Evolutionary conservation across 2,888 invertebrate genomes (phyloP), one percentile per base, ranked within the genome.

Genomic region (Eubasilissa splendida): DNA sequence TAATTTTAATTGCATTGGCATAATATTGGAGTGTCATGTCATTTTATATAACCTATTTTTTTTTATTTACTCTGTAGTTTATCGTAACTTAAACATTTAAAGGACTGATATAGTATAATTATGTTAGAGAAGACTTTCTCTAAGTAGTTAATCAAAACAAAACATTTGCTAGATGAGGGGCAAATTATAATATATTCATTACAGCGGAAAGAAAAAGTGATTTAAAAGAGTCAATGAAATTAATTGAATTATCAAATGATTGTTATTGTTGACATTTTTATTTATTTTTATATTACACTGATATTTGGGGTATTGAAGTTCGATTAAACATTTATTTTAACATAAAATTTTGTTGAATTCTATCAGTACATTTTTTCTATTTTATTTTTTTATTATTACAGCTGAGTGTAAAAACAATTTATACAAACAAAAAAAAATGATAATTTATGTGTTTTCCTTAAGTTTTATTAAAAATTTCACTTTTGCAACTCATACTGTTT

Each of bases 121-220:
- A 75, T 66, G 56, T 78, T 76, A 66, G 75, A 80, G 76, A 80
- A 77, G 33, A 80, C 73, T 80, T 83, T 83, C 76, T 80, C 53
- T 76, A 76, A 78, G 79, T 77, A 80, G 77, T 73, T 79, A 78
- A 80, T 76, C 76, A 63, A 83, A 82, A 82, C 71, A 71, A 81
- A 81, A 81, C 80, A 65, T 80, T 79, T 82, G 80, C 82, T 82
- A 82, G 79, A 80, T 79, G 83, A 82, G 82, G 80, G 82, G 82
- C 82, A 85, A 83, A 84, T 84, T 84, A 84, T 84, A 85, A 84
- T 84, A 84, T 83, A 84, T 84, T 84, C 84, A 84, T 82, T 82
- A 84, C 79, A 70, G 75, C 65, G 79, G 58, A 60, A 73, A 74
- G 80, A 80, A 70, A 73, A 77, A 81, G 68, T 77, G 79, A 76